Conservation (phyloP, 1,140 invertebrate genomes). For the Plutomurus gul region DNA sequence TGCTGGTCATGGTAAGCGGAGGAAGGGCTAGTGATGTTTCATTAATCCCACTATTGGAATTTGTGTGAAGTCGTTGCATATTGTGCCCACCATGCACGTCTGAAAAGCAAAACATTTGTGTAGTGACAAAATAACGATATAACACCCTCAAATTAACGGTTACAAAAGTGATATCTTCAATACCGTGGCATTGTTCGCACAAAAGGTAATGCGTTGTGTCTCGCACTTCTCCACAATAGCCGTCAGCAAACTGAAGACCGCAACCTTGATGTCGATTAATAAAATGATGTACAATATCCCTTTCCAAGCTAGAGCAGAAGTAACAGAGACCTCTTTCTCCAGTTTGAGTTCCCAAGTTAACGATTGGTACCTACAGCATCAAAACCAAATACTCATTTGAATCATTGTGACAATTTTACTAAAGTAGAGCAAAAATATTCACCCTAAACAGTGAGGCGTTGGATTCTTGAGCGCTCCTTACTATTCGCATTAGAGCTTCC, state of each 20-base stretch:
- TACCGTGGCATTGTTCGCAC: constrained; percentile 62
- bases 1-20: constrained; percentile 43
- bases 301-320: constrained; percentile 50
- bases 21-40: constrained; percentile 47
- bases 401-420: neutral
- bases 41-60: neutral
- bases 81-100: constrained; percentile 57
- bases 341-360: constrained; percentile 43
- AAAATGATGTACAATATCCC: constrained; percentile 49
- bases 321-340: constrained; percentile 49
- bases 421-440: neutral
- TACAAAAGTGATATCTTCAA: too few relatives aligned
- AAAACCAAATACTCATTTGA: neutral
- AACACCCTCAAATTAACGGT: too few relatives aligned
- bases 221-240: constrained; percentile 60
- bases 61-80: neutral
- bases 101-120: too few relatives aligned
- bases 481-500: constrained; percentile 38
- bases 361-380: constrained; percentile 43
- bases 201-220: constrained; percentile 58
- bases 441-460: constrained; percentile 4
- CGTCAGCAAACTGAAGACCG: constrained; percentile 57
- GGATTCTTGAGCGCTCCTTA: constrained; percentile 24
- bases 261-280: constrained; percentile 61
- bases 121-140: too few relatives aligned